A percentile compares a stretch with the other conserved stretches of the same genome.
Conservation (phyloP, 2,113 vertebrate genomes). For the Engystomops pustulosus region DNA sequence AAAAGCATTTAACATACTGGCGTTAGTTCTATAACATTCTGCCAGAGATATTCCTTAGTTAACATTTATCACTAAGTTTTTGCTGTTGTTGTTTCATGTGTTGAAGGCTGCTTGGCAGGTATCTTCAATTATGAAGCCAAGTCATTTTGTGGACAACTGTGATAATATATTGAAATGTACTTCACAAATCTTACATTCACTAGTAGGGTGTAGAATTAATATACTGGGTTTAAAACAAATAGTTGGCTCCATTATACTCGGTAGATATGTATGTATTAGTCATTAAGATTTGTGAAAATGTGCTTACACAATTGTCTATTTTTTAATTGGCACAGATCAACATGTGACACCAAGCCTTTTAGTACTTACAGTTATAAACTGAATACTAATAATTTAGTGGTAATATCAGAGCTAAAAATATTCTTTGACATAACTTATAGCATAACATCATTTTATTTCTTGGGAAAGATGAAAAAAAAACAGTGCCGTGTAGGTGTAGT, state of each 20-base stretch:
- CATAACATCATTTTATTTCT: too few species aligned
- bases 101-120: constrained; percentile 35
- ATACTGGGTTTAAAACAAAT: constrained; percentile 4
- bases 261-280: too few species aligned
- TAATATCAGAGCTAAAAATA: too few species aligned
- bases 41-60: constrained; percentile 49
- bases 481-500: too few species aligned
- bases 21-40: background rate
- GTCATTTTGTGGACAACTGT: background rate
- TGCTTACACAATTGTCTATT: too few species aligned
- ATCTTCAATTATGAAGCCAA: constrained; percentile 1
- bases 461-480: too few species aligned
- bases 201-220: constrained; percentile 12
- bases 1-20: constrained; percentile 49
- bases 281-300: too few species aligned
- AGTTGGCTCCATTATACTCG: too few species aligned
- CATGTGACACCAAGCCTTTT: background rate
- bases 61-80: constrained; percentile 40
- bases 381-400: background rate
- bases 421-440: too few species aligned
- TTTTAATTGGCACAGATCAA: background rate
- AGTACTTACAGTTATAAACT: background rate
- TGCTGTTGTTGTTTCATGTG: constrained; percentile 29
- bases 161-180: constrained; percentile 33
- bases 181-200: constrained; percentile 6